These are phyloP conservation scores for Daboia siamensis DNA, from an alignment of 2,113 vertebrate species.

Conservation along the genomic window DNA sequence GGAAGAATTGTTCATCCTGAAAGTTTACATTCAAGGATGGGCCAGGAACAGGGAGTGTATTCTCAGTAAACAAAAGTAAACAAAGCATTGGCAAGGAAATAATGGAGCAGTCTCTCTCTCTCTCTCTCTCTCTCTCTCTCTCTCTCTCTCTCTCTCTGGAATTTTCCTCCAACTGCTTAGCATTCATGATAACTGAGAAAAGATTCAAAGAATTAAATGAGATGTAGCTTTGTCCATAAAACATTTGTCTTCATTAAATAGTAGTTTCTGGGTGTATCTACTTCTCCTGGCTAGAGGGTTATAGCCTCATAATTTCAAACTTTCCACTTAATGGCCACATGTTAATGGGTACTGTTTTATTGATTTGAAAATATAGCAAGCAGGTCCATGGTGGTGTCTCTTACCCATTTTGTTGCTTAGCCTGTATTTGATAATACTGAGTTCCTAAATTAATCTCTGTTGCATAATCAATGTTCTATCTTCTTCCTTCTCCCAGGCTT, in stretches of 20 bases:
- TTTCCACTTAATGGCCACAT: not conserved
- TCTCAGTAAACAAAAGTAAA: not conserved
- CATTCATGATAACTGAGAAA: not conserved
- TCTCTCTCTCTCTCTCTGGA: too few relatives aligned
- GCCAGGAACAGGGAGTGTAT: too few relatives aligned
- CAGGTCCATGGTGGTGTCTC: not conserved
- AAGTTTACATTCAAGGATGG: not conserved
- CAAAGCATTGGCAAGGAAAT: not conserved
- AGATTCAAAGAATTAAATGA: not conserved
- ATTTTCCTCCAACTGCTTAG: not conserved
- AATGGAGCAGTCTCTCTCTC: too few relatives aligned
- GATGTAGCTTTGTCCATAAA: not conserved
- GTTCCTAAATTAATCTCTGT: conserved; percentile 5
- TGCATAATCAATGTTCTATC: not conserved
- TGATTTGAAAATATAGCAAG: not conserved
- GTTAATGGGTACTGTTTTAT: not conserved
- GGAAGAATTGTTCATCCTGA: not conserved
- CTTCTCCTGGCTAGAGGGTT: not conserved
- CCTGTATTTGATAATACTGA: not conserved
- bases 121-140: too few relatives aligned
- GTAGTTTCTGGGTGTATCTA: not conserved
- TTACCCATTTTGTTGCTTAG: not conserved
- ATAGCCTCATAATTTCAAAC: not conserved
- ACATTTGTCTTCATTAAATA: not conserved
- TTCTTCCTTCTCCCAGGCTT: not conserved